Conservation (phyloP, 2,888 invertebrate species). For the Caenorhabditis sp. region DNA sequence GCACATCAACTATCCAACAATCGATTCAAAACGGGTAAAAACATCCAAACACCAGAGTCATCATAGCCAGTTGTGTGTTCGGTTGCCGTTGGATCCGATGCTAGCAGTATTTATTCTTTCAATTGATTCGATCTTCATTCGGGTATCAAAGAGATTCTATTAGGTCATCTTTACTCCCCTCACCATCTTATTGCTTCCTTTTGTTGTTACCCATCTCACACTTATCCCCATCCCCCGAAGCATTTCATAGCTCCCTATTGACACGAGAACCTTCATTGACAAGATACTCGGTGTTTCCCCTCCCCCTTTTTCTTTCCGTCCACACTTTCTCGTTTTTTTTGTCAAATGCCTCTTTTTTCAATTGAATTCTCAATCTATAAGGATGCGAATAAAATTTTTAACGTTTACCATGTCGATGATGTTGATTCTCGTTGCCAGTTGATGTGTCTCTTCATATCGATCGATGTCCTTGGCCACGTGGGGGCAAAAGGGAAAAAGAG, state of each 20-base stretch:
- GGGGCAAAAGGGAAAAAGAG: conserved; percentile 31
- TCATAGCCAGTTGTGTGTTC: neutral
- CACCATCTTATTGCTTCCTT: conserved; percentile 1
- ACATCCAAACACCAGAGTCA: conserved; percentile 1
- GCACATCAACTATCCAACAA: conserved; percentile 31
- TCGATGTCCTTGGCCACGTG: conserved; percentile 58
- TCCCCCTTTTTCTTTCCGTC: conserved; percentile 30
- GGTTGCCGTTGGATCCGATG: conserved; percentile 35
- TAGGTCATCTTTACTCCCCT: conserved; percentile 29
- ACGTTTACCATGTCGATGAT: neutral
- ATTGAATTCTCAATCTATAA: neutral
- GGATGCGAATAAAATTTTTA: conserved; percentile 1
- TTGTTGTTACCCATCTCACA: conserved; percentile 51
- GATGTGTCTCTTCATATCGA: conserved; percentile 55
- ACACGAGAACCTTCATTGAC: conserved; percentile 38
- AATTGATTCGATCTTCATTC: conserved; percentile 28
- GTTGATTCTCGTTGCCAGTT: conserved; percentile 8
- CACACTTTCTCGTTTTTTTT: conserved; percentile 22
- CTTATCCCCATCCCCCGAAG: conserved; percentile 24
- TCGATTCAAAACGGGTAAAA: conserved; percentile 58
- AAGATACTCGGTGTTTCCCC: conserved; percentile 51
- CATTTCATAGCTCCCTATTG: conserved; percentile 19
- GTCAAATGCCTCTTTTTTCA: conserved; percentile 2
- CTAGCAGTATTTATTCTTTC: conserved; percentile 28
- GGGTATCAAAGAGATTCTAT: conserved; percentile 49